Evolutionary conservation across 2,888 invertebrate species (phyloP).

Genomic region (Folsomia manolachei): DNA sequence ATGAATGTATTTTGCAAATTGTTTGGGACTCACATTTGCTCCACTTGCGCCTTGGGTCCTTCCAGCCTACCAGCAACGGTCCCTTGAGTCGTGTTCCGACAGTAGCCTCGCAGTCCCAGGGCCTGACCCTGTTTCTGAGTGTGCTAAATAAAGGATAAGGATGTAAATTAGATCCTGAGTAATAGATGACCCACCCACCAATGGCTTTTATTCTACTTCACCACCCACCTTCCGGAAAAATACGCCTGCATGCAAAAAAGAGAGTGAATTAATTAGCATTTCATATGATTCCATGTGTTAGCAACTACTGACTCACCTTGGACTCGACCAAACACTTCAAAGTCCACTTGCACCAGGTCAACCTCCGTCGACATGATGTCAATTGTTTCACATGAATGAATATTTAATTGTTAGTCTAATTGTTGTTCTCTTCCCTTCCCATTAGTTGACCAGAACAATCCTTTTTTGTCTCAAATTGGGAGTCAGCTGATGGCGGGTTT

Average conservation of each 20-base stretch:
- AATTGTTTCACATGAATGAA: too few species aligned
- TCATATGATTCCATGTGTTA: background rate
- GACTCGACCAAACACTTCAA: slow-evolving; percentile 44
- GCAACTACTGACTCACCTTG: slow-evolving; percentile 36
- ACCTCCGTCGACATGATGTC: background rate
- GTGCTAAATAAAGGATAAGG: slow-evolving; percentile 56
- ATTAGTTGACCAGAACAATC: too few species aligned
- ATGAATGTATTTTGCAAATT: too few species aligned
- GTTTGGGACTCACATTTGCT: slow-evolving; percentile 61
- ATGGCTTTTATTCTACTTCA: background rate
- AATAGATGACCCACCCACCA: too few species aligned
- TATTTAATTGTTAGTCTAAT: too few species aligned
- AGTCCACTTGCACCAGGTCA: slow-evolving; percentile 34
- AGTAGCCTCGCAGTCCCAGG: slow-evolving; percentile 68
- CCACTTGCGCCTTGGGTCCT: slow-evolving; percentile 62
- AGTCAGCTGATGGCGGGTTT: background rate
- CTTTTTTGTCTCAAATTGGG: background rate
- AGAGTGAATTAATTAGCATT: background rate
- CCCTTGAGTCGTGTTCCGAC: slow-evolving; percentile 65
- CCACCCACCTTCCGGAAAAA: slow-evolving; percentile 49
- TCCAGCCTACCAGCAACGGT: slow-evolving; percentile 69
- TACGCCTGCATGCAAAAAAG: slow-evolving; percentile 42
- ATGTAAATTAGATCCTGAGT: background rate
- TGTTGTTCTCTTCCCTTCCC: too few species aligned
- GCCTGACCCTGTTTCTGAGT: slow-evolving; percentile 66